A percentile compares a stretch with the other conserved stretches of the same genome.
Evolutionary conservation across 1,140 invertebrate genomes (phyloP).

Genomic region (Diorhabda carinulata): DNA sequence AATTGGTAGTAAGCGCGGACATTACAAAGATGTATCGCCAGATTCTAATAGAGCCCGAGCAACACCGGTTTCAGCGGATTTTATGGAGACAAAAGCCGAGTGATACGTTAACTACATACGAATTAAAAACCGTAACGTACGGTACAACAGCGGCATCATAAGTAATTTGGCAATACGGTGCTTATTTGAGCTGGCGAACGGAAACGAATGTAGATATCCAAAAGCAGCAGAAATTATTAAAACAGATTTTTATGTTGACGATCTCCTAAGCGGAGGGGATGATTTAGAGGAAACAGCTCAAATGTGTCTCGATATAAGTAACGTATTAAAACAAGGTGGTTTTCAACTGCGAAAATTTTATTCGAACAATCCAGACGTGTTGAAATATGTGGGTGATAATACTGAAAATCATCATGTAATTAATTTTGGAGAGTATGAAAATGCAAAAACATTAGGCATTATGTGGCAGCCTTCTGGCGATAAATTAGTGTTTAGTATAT

Average conservation of each 20-base stretch:
- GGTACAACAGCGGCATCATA: conserved; percentile 34
- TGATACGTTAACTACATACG: not conserved
- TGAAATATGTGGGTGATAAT: not conserved
- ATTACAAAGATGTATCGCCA: conserved; percentile 48
- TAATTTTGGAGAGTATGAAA: too few species aligned
- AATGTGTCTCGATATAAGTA: conserved; percentile 19
- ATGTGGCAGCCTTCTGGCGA: too few species aligned
- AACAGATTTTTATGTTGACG: conserved; percentile 43
- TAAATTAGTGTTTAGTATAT: too few species aligned
- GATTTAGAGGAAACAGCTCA: conserved; percentile 33
- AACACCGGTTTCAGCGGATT: conserved; percentile 35
- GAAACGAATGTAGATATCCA: not conserved
- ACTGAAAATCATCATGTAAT: too few species aligned
- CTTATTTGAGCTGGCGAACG: conserved; percentile 43
- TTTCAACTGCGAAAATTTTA: conserved; percentile 40
- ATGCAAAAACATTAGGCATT: too few species aligned
- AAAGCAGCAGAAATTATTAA: not conserved
- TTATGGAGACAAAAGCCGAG: conserved; percentile 21
- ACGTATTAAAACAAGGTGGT: conserved; percentile 27
- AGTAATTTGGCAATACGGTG: conserved; percentile 40
- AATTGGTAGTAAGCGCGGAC: conserved; percentile 38
- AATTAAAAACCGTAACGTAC: conserved; percentile 42
- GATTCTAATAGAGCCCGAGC: conserved; percentile 32
- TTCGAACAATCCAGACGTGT: conserved; percentile 28
- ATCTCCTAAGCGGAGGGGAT: conserved; percentile 40